These are phyloP conservation scores for Limonius californicus DNA, from an alignment of 1,140 invertebrate species.

Conservation along the genomic window DNA sequence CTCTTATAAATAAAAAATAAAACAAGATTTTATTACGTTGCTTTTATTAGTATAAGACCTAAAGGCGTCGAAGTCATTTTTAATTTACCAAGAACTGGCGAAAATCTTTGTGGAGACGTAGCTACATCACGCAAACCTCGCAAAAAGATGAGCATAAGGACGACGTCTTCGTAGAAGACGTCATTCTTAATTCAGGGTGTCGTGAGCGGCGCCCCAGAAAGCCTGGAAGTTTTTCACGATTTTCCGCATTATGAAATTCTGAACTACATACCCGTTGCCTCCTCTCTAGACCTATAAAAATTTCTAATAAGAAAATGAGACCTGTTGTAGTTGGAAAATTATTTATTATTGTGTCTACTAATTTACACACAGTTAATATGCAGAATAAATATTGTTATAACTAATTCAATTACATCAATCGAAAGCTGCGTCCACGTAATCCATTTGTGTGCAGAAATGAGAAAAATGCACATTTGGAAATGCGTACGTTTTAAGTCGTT, in stretches of 20 bases:
- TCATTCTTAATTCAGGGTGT: conserved; percentile 1
- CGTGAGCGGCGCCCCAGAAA: background rate
- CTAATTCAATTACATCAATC: background rate
- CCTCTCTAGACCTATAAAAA: background rate
- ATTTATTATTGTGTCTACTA: background rate
- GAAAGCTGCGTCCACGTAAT: no score
- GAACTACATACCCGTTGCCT: background rate
- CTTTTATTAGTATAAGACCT: background rate
- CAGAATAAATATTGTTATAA: conserved; percentile 1
- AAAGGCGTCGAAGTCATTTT: background rate
- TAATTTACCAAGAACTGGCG: background rate
- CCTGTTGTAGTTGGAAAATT: no score
- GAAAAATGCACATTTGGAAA: no score
- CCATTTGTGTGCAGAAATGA: no score
- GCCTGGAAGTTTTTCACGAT: conserved; percentile 11
- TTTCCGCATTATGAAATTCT: conserved; percentile 13
- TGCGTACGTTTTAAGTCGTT: no score
- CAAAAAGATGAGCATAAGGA: background rate
- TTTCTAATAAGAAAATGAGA: background rate
- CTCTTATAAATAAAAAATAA: no score
- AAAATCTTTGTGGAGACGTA: background rate
- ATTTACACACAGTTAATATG: conserved; percentile 1
- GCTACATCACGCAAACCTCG: background rate
- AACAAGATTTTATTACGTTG: no score
- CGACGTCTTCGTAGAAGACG: background rate